Evolutionary conservation across 2,113 vertebrate genomes (phyloP).

Genomic region (Callipepla californica): DNA sequence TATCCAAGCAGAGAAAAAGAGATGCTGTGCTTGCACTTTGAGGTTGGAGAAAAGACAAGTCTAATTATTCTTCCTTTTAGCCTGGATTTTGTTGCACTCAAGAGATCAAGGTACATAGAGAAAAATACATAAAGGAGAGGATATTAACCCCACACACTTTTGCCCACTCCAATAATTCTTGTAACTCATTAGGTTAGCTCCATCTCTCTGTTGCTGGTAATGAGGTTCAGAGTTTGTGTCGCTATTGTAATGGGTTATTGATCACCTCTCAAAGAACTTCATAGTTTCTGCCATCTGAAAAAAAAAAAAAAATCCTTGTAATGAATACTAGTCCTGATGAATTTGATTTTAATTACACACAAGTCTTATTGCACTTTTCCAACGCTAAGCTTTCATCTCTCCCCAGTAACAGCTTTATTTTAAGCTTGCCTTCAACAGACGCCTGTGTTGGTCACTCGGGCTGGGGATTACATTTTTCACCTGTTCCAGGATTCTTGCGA

Average conservation of each 20-base stretch:
- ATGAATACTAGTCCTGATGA: slow-evolving; percentile 47
- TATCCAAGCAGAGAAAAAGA: not conserved
- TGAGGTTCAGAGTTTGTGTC: slow-evolving; percentile 43
- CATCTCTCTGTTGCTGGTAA: slow-evolving; percentile 19
- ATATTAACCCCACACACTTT: slow-evolving; percentile 13
- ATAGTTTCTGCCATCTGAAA: not conserved
- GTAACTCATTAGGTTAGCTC: slow-evolving; percentile 46
- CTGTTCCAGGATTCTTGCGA: slow-evolving; percentile 3
- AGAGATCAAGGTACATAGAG: not conserved
- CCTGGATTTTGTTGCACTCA: not conserved
- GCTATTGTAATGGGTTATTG: slow-evolving; percentile 72
- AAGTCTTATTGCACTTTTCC: slow-evolving; percentile 11
- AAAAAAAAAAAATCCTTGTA: not conserved
- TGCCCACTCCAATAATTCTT: not conserved
- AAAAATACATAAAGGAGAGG: not conserved
- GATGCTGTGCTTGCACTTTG: not conserved
- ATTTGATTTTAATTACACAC: slow-evolving; percentile 64
- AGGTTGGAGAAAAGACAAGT: not conserved
- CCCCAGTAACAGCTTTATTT: slow-evolving; percentile 54
- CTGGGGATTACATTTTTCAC: slow-evolving; percentile 17
- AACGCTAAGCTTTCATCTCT: slow-evolving; percentile 11
- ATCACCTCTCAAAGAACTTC: slow-evolving; percentile 61
- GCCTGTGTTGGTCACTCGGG: not conserved
- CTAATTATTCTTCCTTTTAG: slow-evolving; percentile 33
- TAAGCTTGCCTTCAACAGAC: slow-evolving; percentile 17